Base-by-base conservation (phyloP, 1,140 invertebrate genomes). In the Drosophila truncata region DNA sequence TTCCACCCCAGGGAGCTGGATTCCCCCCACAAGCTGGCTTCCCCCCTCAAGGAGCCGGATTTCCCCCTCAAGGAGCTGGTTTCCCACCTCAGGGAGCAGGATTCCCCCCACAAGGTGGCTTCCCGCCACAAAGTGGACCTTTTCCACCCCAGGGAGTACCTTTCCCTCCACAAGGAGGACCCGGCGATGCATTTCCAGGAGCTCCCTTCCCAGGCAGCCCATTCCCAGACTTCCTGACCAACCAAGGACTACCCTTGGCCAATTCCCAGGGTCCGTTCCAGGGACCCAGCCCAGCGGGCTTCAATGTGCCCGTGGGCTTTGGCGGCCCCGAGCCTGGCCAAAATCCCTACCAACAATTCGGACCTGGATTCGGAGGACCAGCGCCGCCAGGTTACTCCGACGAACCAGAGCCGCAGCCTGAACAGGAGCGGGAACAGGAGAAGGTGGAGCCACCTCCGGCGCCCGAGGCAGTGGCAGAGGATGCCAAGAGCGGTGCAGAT, bases 341-440 rank as follows among this genome's bases (percentile, higher is more conserved):
- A 4, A 63, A 82, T 65, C 78, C 78, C 0, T 86, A 65, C 29
- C 83, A 85, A 35, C 77, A 84, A 10, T 73, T 73, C 3, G 52
- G 33, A 13, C 60, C 78, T 13, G 63, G 82, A 13, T 82, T 73
- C 4, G 83, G 86, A 0, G 80, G 86, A 44, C 61, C 80, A 5
- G 47, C 64, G 25, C 66, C 54, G 5, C 49, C 63, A 4, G 37
- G 52, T 0, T 60, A 50, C 31, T 25, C 54, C 4, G 71, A 74
- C 16, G 71, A 78, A 18, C 35, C 54, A 7, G 20, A 55, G 20
- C 5, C 20, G 5, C 33, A 37, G 52, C 8, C 50, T 0, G 33
- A 35, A 16, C 31, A 35, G 16, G 62, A 67, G 14, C 18, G 11
- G 29, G 47, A 66, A 3, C 14, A 9, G 11, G 49, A 18, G 49